Percentiles rank a stretch among this genome's conserved stretches.
Conservation (phyloP, 2,113 vertebrate genomes). For the Saccopteryx bilineata region DNA sequence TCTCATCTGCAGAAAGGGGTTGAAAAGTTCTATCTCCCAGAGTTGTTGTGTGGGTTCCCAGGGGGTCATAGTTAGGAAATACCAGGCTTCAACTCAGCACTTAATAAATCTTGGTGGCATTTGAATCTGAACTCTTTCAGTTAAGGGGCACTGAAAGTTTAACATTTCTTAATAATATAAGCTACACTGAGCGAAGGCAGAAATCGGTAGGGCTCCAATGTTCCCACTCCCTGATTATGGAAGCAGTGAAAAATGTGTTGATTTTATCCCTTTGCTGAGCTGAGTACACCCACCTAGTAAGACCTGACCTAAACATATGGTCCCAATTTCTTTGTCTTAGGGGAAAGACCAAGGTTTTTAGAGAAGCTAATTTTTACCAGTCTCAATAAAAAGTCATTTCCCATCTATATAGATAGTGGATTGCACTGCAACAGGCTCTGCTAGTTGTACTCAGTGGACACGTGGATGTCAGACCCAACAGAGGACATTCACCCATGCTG, state of each 20-base stretch:
- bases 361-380: conserved; percentile 70
- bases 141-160: conserved; percentile 46
- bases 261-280: conserved; percentile 70
- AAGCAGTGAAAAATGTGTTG: conserved; percentile 74
- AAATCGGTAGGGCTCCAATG: conserved; percentile 14
- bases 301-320: conserved; percentile 57
- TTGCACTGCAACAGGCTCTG: not conserved
- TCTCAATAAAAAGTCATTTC: conserved; percentile 61
- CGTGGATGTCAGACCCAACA: not conserved
- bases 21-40: not conserved
- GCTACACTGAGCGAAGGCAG: conserved; percentile 21
- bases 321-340: conserved; percentile 68
- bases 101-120: conserved; percentile 47
- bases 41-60: not conserved
- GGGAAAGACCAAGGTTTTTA: conserved; percentile 37
- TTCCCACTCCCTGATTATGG: conserved; percentile 67
- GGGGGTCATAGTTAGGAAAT: not conserved
- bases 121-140: conserved; percentile 45
- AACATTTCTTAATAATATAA: conserved; percentile 64
- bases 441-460: not conserved
- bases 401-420: not conserved
- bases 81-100: conserved; percentile 24
- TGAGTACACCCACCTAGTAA: conserved; percentile 68
- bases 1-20: conserved; percentile 28
- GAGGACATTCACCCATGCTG: not conserved